A percentile compares a stretch with the other conserved stretches of the same genome.
Evolutionary conservation across 2,113 vertebrate species (phyloP).

Genomic region (Oophaga pumilio): DNA sequence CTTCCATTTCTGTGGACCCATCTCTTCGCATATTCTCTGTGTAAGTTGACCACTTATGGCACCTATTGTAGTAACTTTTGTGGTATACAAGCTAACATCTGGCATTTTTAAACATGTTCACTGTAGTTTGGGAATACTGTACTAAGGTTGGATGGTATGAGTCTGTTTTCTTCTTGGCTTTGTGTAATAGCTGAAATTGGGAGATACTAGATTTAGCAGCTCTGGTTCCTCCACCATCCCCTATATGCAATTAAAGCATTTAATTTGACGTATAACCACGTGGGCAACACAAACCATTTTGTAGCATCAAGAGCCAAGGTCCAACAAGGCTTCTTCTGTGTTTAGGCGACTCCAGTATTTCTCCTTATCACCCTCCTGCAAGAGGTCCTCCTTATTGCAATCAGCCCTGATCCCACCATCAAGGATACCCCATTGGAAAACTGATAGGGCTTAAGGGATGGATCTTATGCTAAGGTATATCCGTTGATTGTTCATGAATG

Average conservation of each 20-base stretch:
- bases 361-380: constrained; percentile 66
- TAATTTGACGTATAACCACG: constrained; percentile 97
- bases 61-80: neutral
- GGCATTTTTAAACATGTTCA: neutral
- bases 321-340: constrained; percentile 84
- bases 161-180: neutral
- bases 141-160: neutral
- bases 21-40: constrained; percentile 54
- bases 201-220: constrained; percentile 54
- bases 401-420: constrained; percentile 68
- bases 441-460: constrained; percentile 84
- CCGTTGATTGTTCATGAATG: constrained; percentile 97
- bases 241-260: constrained; percentile 95
- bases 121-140: neutral
- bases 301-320: constrained; percentile 89
- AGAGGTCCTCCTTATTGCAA: constrained; percentile 66
- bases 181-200: neutral
- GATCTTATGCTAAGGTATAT: constrained; percentile 99
- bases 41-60: constrained; percentile 6
- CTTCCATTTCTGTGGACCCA: constrained; percentile 63
- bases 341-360: constrained; percentile 88
- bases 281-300: constrained; percentile 90
- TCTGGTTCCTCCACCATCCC: constrained; percentile 86
- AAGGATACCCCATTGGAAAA: constrained; percentile 76
- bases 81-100: neutral